phyloP scores from a whole-genome alignment of 2,113 vertebrate species.

The Oplegnathus fasciatus region DNA sequence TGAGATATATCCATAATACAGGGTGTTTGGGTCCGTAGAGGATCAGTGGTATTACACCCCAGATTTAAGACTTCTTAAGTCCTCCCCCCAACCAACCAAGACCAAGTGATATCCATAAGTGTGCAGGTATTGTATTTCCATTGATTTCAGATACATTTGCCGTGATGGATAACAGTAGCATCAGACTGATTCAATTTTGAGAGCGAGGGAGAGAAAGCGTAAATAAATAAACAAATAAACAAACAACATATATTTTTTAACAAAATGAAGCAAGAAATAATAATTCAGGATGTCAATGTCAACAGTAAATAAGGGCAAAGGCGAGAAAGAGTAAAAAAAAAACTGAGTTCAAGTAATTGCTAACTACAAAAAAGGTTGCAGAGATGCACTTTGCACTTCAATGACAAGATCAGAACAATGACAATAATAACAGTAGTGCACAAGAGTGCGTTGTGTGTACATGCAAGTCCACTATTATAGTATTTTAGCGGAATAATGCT shows the following conservation, averaged over 20 bases:
- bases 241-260: too few relatives aligned
- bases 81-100: too few relatives aligned
- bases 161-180: slow-evolving; percentile 14
- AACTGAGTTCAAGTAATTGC: neutral
- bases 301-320: neutral
- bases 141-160: slow-evolving; percentile 45
- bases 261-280: neutral
- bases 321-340: neutral
- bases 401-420: neutral
- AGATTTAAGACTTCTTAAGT: neutral
- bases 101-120: neutral
- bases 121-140: slow-evolving; percentile 38
- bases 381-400: neutral
- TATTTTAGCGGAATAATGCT: neutral
- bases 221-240: neutral
- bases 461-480: neutral
- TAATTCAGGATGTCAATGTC: neutral
- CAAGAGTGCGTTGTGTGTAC: neutral
- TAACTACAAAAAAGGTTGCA: neutral
- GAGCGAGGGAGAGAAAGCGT: neutral
- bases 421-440: neutral
- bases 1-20: neutral
- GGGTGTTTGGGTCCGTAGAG: neutral
- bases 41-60: neutral
- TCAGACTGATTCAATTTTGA: slow-evolving; percentile 16